Percentiles rank a stretch among this genome's conserved stretches.
Conservation (phyloP, 2,113 vertebrate genomes). For the Perca flavescens region DNA sequence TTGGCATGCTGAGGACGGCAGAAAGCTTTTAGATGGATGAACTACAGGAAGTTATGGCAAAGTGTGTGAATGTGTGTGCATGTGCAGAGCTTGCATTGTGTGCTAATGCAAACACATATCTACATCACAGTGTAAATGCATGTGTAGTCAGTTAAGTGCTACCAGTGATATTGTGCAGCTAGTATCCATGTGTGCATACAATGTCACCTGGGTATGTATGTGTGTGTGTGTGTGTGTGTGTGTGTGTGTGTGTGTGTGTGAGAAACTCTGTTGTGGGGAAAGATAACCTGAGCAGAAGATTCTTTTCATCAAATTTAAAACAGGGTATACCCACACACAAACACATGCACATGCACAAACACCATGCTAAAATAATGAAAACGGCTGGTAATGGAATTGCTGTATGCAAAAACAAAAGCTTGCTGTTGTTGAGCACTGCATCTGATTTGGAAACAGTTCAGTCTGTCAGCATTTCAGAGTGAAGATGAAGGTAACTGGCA, state of each 20-base stretch:
- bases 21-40: constrained; percentile 80
- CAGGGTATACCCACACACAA: constrained; percentile 46
- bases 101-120: background rate
- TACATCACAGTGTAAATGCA: constrained; percentile 39
- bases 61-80: constrained; percentile 11
- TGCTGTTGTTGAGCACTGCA: constrained; percentile 66
- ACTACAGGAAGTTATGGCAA: constrained; percentile 65
- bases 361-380: constrained; percentile 83
- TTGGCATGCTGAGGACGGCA: constrained; percentile 29
- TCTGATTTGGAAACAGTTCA: constrained; percentile 78
- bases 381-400: constrained; percentile 83
- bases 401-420: constrained; percentile 81
- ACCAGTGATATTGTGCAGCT: constrained; percentile 3
- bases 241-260: constrained; percentile 25
- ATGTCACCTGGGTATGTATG: constrained; percentile 16
- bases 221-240: constrained; percentile 27
- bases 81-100: constrained; percentile 17
- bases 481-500: constrained; percentile 67
- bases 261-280: constrained; percentile 44
- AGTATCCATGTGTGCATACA: background rate
- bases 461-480: constrained; percentile 77
- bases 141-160: constrained; percentile 24
- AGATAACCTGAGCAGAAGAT: constrained; percentile 73
- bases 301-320: constrained; percentile 83
- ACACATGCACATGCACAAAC: constrained; percentile 56